Conservation (phyloP, 2,797 vertebrate species). For the Periparus ater region DNA sequence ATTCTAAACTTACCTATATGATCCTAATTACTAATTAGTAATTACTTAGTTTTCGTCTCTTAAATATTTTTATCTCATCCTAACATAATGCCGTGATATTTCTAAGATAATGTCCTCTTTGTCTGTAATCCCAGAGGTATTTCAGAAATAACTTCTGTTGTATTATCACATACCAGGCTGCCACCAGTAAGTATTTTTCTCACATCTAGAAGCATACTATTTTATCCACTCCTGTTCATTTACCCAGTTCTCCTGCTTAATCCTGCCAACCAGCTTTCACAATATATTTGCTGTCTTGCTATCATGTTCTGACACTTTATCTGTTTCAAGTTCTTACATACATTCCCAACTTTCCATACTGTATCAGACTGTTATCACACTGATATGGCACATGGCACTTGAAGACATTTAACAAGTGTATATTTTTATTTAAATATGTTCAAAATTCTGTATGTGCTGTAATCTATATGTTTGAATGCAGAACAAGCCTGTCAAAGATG, state of each 20-base stretch:
- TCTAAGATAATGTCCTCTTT: background rate
- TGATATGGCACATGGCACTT: background rate
- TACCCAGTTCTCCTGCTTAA: background rate
- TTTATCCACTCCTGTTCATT: background rate
- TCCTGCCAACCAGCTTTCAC: background rate
- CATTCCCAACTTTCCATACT: background rate
- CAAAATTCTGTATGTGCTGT: background rate
- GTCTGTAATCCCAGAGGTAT: background rate
- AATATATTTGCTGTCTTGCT: background rate
- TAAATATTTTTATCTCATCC: background rate
- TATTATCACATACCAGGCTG: background rate
- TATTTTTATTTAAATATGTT: slow-evolving; percentile 8
- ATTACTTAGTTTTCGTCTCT: background rate
- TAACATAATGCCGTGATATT: background rate
- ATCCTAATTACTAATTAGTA: background rate
- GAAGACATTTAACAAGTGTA: background rate
- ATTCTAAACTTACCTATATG: background rate
- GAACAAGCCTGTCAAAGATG: background rate
- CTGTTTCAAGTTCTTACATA: background rate
- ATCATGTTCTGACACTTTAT: background rate
- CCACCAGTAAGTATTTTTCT: background rate
- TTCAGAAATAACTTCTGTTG: background rate
- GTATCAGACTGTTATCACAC: background rate
- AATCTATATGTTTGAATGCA: background rate
- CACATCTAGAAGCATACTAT: background rate